These are phyloP conservation scores for Nomia melanderi DNA, from an alignment of 1,140 invertebrate genomes.

Conservation along the genomic window DNA sequence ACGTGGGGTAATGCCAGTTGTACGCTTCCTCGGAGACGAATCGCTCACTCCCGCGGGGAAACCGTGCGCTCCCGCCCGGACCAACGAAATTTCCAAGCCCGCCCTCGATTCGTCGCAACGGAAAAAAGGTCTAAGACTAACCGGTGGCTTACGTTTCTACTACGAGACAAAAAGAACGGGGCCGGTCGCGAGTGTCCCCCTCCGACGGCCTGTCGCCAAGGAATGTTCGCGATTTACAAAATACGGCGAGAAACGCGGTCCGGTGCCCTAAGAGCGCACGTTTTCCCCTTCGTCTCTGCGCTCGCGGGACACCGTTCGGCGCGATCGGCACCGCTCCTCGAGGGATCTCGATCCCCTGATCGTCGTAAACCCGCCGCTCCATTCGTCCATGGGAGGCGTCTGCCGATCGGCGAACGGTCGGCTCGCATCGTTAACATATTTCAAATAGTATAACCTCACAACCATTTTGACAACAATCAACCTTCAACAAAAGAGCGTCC, in stretches of 20 bases:
- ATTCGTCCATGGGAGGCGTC: no score
- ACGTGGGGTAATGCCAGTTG: constrained; percentile 78
- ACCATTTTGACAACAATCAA: constrained; percentile 81
- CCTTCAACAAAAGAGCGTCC: constrained; percentile 77
- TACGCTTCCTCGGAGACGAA: constrained; percentile 67
- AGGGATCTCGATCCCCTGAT: no score
- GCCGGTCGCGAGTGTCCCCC: no score
- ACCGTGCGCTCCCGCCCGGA: constrained; percentile 12
- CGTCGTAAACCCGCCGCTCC: no score
- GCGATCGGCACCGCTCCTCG: constrained; percentile 5
- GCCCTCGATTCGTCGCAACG: not conserved
- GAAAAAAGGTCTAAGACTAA: no score
- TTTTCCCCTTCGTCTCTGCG: constrained; percentile 47
- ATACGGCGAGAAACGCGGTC: not conserved
- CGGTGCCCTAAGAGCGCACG: constrained; percentile 42
- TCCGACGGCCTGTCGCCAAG: not conserved
- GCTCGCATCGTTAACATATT: constrained; percentile 71
- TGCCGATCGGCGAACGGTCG: constrained; percentile 14
- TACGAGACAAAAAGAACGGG: not conserved
- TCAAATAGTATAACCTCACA: constrained; percentile 79
- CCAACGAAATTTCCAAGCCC: constrained; percentile 9
- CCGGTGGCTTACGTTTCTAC: no score
- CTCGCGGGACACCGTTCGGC: not conserved
- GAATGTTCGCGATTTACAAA: constrained; percentile 22
- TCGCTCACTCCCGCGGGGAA: not conserved